Base-by-base conservation (phyloP, 2,888 invertebrate species). In the Meta bourneti region DNA sequence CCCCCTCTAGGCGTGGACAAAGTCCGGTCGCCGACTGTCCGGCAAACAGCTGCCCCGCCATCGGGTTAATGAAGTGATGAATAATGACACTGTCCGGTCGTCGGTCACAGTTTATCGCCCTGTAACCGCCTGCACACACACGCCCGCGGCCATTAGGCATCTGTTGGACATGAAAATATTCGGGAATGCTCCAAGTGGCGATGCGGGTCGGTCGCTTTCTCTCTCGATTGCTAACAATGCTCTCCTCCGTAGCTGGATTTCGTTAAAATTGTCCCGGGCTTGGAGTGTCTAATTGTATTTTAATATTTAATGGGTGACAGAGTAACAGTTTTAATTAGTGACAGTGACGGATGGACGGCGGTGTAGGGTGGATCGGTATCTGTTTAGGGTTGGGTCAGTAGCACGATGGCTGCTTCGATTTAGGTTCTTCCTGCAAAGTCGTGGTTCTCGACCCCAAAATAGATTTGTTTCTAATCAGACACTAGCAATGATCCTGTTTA, bases 51-150 rank as follows among this genome's bases (percentile, higher is more conserved):
- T 34, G 34, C 34, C 34, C 34, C 34, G 34, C 77, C 51, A 79
- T 52, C 79, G 54, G 54, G 79, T 34, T 61, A 79, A 79, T 79
- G 52, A 79, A 79, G 79, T 54, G 61, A 79, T 79, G 79, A 79
- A 79, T 79, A 79, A 79, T 61, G 79, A 79, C 52, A 54, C 54
- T 0, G 51, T 51, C 51, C 49, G 51, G 77, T 74, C 5, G 74
- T 20, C 20, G 74, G 77, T 51, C 77, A 77, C 34, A 34, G 79
- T 79, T 54, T 79, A 61, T 61, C 54, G 79, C 79, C 69, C 69
- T 34, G 34, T 34, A 34, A 11, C 79, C 20, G 19, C 79, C 54
- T 19, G 20, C 9, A 54, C 52, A 51, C 8, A n/a, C 77, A 5
- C 77, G 51, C 51, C n/a, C 77, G n/a, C 13, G 77, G n/a, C 49